Conservation (phyloP, 2,888 invertebrate genomes). For the Polyploca ridens region DNA sequence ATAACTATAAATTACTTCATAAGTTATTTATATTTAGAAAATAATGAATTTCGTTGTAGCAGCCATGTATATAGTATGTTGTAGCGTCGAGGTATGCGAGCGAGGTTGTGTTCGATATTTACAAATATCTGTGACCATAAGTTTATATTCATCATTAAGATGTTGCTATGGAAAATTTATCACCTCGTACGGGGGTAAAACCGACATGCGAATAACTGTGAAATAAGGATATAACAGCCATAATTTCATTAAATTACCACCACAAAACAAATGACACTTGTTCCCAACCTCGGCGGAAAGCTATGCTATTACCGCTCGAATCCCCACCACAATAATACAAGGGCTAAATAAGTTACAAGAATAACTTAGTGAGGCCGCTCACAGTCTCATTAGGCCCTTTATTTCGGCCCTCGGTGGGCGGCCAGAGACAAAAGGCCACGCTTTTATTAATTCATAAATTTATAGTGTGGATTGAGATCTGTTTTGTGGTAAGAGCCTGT, state of each 20-base stretch:
- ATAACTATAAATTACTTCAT: too few relatives aligned
- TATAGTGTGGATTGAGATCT: slow-evolving; percentile 37
- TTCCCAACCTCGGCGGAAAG: slow-evolving; percentile 2
- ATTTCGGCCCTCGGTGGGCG: slow-evolving; percentile 55
- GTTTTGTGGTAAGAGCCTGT: background rate
- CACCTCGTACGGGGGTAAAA: background rate
- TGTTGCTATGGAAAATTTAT: background rate
- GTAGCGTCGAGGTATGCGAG: too few relatives aligned
- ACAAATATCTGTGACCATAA: too few relatives aligned
- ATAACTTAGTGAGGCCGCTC: slow-evolving; percentile 40
- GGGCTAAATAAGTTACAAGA: slow-evolving; percentile 42
- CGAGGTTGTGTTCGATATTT: too few relatives aligned
- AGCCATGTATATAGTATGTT: too few relatives aligned
- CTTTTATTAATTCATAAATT: slow-evolving; percentile 57
- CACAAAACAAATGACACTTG: slow-evolving; percentile 28
- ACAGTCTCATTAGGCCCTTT: slow-evolving; percentile 54
- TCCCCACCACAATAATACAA: slow-evolving; percentile 34
- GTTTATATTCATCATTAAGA: too few relatives aligned
- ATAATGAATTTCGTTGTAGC: too few relatives aligned
- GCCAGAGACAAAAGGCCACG: slow-evolving; percentile 49
- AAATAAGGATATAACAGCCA: slow-evolving; percentile 23
- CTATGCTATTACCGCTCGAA: slow-evolving; percentile 9
- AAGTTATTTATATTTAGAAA: too few relatives aligned
- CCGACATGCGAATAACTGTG: background rate
- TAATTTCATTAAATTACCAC: slow-evolving; percentile 19